Evolutionary conservation across 2,797 vertebrate genomes (phyloP).

Genomic region (Darevskia mixta): DNA sequence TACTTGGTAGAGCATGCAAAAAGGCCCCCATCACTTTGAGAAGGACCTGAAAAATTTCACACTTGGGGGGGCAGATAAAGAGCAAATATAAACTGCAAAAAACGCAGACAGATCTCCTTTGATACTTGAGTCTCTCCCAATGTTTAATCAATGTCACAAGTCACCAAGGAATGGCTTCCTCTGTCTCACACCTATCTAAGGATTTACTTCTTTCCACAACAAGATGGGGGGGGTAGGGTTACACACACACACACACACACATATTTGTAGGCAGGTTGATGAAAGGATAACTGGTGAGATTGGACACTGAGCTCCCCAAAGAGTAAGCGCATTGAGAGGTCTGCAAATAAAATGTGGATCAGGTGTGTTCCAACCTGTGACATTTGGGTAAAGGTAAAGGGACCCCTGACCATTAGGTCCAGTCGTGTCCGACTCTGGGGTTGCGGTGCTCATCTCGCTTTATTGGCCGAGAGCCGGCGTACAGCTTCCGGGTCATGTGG

Average conservation of each 20-base stretch:
- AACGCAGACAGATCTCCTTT: not conserved
- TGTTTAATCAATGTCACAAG: conserved; percentile 18
- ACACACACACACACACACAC: too few relatives aligned
- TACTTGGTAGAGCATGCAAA: not conserved
- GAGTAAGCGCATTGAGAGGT: conserved; percentile 15
- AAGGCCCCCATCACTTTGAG: not conserved
- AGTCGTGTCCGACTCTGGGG: too few relatives aligned
- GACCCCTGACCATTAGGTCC: too few relatives aligned
- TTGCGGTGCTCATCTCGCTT: too few relatives aligned
- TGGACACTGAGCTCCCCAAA: not conserved
- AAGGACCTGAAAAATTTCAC: conserved; percentile 11
- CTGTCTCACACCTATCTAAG: conserved; percentile 2
- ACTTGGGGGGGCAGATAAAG: not conserved
- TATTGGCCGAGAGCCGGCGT: too few relatives aligned
- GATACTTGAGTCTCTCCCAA: not conserved
- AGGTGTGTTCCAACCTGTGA: not conserved
- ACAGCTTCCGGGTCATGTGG: too few relatives aligned
- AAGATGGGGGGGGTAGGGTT: not conserved
- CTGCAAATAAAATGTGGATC: not conserved
- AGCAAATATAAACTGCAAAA: not conserved
- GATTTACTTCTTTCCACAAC: not conserved
- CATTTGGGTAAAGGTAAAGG: too few relatives aligned
- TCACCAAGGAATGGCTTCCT: not conserved
- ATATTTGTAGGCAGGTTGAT: not conserved
- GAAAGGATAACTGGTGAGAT: not conserved